phyloP scores from a whole-genome alignment of 2,888 invertebrate genomes.

The Meandrusa payeni region DNA sequence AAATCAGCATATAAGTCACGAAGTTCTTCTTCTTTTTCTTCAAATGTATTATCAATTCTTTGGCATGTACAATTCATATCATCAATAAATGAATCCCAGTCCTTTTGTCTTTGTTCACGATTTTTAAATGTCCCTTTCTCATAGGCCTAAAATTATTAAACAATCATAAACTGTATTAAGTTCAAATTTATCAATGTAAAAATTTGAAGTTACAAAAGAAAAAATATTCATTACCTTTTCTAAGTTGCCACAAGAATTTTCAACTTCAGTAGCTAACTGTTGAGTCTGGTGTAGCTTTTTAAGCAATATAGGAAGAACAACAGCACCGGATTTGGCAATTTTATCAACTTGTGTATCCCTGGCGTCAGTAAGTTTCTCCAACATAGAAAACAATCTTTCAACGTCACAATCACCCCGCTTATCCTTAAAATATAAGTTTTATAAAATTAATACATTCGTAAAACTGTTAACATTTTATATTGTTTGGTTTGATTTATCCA shows the following conservation, averaged over 20 bases:
- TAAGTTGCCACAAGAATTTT: slow-evolving; percentile 79
- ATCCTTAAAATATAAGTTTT: slow-evolving; percentile 78
- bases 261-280: slow-evolving; percentile 82
- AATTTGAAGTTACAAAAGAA: too few species aligned
- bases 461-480: too few species aligned
- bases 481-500: too few species aligned
- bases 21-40: slow-evolving; percentile 89
- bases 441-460: too few species aligned
- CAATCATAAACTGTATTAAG: too few species aligned
- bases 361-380: slow-evolving; percentile 89
- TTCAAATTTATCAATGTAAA: too few species aligned
- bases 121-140: too few species aligned
- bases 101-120: slow-evolving; percentile 60
- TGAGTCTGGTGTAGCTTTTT: slow-evolving; percentile 85
- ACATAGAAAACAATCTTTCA: slow-evolving; percentile 87
- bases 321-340: slow-evolving; percentile 82
- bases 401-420: slow-evolving; percentile 90
- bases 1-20: slow-evolving; percentile 87
- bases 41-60: slow-evolving; percentile 88
- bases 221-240: slow-evolving; percentile 66
- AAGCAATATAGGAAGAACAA: slow-evolving; percentile 81
- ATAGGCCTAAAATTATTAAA: too few species aligned
- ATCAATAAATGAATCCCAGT: slow-evolving; percentile 89
- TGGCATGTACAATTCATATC: slow-evolving; percentile 88
- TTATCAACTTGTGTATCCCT: slow-evolving; percentile 87